Evolutionary conservation across 2,797 vertebrate species (phyloP), one percentile per base, ranked within the genome.

Genomic region (Odontamblyopus rebecca): DNA sequence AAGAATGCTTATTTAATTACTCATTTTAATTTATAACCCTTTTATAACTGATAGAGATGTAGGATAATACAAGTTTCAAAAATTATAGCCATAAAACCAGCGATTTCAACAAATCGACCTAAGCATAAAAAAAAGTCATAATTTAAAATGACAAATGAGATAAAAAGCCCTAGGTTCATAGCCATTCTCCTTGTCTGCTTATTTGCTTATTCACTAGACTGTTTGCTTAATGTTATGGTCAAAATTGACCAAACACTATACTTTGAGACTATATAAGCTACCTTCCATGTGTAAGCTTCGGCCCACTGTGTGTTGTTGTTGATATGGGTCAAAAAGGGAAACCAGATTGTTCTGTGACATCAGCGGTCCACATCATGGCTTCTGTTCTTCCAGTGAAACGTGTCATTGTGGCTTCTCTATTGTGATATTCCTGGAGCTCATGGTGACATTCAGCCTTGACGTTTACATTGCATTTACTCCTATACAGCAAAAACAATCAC

Each of bases 251-350:
- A 26, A 26, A 56, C 8, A 60, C 26, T 5, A 12, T 23, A n/a
- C 23, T 26, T 12, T 57, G 54, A 57, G 23, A 26, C 23, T 13
- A 26, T 9, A 19, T 6, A 6, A 53, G 11, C 3, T 57, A 26
- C 54, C 54, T 57, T 57, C 54, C 23, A 26, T 57, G 27, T 13
- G 56, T 12, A 19, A 19, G 1, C n/a, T 12, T 57, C 18, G 7
- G 23, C n/a, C n/a, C 54, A 57, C n/a, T 59, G 81, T 85, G 72
- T 76, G 77, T 48, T 48, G 44, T 73, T 13, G 75, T 77, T 66
- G 54, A 38, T 70, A 84, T 71, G 18, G 61, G 81, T 89, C 80
- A 88, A 62, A 72, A 73, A 19, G 76, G 65, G 83, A 81, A 82
- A 68, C 44, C 48, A 35, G 16, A 64, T 67, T 65, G 65, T n/a